Evolutionary conservation across 2,888 invertebrate species (phyloP).

Genomic region (Smittia sp.): DNA sequence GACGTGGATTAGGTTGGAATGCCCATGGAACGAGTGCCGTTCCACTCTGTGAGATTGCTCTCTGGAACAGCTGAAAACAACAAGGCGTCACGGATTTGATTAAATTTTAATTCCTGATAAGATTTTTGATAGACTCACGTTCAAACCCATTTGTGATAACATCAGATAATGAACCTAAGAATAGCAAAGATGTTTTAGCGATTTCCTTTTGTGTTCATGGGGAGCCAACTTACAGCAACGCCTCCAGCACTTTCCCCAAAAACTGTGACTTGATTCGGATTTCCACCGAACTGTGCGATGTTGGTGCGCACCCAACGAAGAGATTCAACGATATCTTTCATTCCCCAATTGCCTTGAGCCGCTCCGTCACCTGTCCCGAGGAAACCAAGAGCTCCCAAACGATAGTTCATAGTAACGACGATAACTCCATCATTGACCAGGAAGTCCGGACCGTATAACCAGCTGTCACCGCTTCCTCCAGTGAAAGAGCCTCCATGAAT

Average conservation of each 20-base stretch:
- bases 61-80: conserved; percentile 53
- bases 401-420: conserved; percentile 43
- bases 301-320: conserved; percentile 63
- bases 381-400: conserved; percentile 58
- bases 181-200: background rate
- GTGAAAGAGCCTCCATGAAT: conserved; percentile 43
- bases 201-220: background rate
- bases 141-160: conserved; percentile 27
- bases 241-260: conserved; percentile 52
- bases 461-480: conserved; percentile 41
- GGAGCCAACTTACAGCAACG: conserved; percentile 27
- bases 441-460: conserved; percentile 42
- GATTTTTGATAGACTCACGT: background rate
- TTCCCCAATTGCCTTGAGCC: conserved; percentile 67
- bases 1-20: conserved; percentile 57
- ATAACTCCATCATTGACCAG: conserved; percentile 42
- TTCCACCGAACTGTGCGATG: conserved; percentile 66
- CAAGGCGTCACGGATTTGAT: background rate
- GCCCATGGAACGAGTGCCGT: conserved; percentile 61
- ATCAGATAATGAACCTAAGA: conserved; percentile 42
- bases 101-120: no score
- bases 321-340: conserved; percentile 68
- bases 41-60: conserved; percentile 67
- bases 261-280: conserved; percentile 64
- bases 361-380: conserved; percentile 66